A percentile compares a stretch with the other conserved stretches of the same genome.
Evolutionary conservation across 1,140 invertebrate genomes (phyloP).

Genomic region (Ridgeia piscesae): DNA sequence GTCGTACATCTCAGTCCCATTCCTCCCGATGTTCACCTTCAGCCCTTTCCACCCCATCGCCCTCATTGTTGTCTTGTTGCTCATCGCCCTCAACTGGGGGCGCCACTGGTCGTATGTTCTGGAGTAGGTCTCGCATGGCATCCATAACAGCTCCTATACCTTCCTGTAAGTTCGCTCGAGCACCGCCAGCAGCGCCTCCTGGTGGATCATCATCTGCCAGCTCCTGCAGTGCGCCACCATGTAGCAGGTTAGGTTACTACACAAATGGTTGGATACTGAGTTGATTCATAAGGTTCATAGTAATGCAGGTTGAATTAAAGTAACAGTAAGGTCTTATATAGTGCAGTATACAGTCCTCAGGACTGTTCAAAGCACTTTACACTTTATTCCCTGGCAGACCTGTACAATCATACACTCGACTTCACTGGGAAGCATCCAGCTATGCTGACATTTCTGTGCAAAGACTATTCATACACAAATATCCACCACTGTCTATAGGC

Average conservation of each 20-base stretch:
- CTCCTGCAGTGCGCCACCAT: conserved; percentile 30
- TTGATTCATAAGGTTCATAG: too few species aligned
- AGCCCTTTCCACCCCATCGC: conserved; percentile 44
- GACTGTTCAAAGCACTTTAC: too few species aligned
- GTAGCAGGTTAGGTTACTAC: conserved; percentile 17
- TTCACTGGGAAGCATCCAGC: too few species aligned
- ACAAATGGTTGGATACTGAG: too few species aligned
- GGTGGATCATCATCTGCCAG: conserved; percentile 32
- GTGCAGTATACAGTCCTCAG: too few species aligned
- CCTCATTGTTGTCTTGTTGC: conserved; percentile 40
- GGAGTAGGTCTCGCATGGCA: conserved; percentile 73
- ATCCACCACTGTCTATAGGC: too few species aligned
- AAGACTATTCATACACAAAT: too few species aligned
- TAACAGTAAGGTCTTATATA: too few species aligned
- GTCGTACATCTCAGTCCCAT: background rate
- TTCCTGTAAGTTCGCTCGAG: conserved; percentile 62
- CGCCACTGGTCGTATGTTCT: conserved; percentile 63
- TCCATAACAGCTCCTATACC: conserved; percentile 69
- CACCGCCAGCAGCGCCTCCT: conserved; percentile 46
- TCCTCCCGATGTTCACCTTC: conserved; percentile 24
- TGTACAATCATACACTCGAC: too few species aligned
- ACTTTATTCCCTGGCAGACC: too few species aligned
- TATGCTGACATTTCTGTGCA: too few species aligned
- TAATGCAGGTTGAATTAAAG: too few species aligned
- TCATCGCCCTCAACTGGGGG: conserved; percentile 55